Conservation (phyloP, 2,888 invertebrate genomes). For the Stenolophus ochropezus region DNA sequence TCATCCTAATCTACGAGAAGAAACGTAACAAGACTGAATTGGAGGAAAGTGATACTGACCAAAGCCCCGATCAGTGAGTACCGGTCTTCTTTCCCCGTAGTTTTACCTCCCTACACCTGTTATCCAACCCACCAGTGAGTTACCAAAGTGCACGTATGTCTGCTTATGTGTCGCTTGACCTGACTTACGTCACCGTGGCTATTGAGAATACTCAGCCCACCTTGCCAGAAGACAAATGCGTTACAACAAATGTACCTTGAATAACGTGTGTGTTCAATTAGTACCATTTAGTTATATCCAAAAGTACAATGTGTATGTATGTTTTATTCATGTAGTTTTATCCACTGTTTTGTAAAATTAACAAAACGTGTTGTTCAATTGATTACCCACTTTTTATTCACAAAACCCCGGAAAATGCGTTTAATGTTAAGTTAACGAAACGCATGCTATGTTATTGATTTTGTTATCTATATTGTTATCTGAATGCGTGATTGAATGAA, state of each 20-base stretch:
- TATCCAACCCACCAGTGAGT: conserved; percentile 44
- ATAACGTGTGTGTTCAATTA: conserved; percentile 35
- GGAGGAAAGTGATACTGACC: conserved; percentile 94
- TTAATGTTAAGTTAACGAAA: conserved; percentile 10
- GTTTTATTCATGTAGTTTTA: conserved; percentile 44
- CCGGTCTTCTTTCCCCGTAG: conserved; percentile 3
- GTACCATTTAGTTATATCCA: conserved; percentile 29
- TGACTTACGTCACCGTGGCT: conserved; percentile 25
- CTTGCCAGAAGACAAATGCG: conserved; percentile 36
- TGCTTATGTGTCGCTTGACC: conserved; percentile 34
- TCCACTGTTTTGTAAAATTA: conserved; percentile 40
- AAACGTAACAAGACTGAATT: conserved; percentile 94
- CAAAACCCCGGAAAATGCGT: neutral
- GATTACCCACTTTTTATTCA: conserved; percentile 32
- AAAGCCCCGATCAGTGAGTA: conserved; percentile 92
- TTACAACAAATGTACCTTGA: conserved; percentile 43
- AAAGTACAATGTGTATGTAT: conserved; percentile 48
- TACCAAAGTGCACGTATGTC: conserved; percentile 53
- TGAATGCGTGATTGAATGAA: conserved; percentile 55
- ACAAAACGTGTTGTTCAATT: conserved; percentile 37
- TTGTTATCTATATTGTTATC: conserved; percentile 43
- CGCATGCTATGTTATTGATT: conserved; percentile 51
- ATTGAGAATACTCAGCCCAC: conserved; percentile 24
- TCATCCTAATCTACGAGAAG: conserved; percentile 97
- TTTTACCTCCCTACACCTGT: conserved; percentile 29